Evolutionary conservation across 1,140 invertebrate genomes (phyloP), one percentile per base, ranked within the genome.

Genomic region (Alviniconcha marisindica): DNA sequence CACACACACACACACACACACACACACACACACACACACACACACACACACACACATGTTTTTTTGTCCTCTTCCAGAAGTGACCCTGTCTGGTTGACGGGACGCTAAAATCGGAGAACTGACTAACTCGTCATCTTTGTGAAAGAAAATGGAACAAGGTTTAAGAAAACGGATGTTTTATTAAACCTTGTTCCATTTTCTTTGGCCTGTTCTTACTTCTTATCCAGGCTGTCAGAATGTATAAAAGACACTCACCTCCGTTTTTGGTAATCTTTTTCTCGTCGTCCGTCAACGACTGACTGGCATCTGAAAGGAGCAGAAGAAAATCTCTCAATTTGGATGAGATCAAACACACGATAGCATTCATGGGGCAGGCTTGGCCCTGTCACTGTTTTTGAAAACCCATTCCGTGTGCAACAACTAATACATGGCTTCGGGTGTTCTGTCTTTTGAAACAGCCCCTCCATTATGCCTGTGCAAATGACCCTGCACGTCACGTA

Each of bases 191-290:
- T 5, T 48, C 44, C 18, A 48, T 18, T 48, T 2, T 71, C 10
- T 42, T 18, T 38, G 21, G 69, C 3, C 69, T 5, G 36, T 33
- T 0, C 18, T 18, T 33, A 38, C 31, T 71, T 71, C 24, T 24
- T 63, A 63, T 10, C 60, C 31, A 2, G 69, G 15, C 42, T 56
- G n/a, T 56, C 33, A 77, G 36, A 28, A 0, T 21, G 31, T n/a
- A 42, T 3, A 78, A 33, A 51, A 28, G 82, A 82, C 1, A 84
- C 81, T 85, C 80, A 85, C 86, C 86, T 83, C 88, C 85, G 82
- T 89, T 89, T 79, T 87, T 87, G 77, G 83, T 87, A 14, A 87
- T 86, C 84, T 89, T 89, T 83, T 89, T 87, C 60, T 89, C 88
- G 40, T 89, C 86, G 31, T 87, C 85, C 77, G 86, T 85, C 28